A percentile compares a stretch with the other conserved stretches of the same genome.
These are phyloP conservation scores for Paedocypris micromegethes DNA, from an alignment of 2,797 vertebrate genomes.

Conservation along the genomic window DNA sequence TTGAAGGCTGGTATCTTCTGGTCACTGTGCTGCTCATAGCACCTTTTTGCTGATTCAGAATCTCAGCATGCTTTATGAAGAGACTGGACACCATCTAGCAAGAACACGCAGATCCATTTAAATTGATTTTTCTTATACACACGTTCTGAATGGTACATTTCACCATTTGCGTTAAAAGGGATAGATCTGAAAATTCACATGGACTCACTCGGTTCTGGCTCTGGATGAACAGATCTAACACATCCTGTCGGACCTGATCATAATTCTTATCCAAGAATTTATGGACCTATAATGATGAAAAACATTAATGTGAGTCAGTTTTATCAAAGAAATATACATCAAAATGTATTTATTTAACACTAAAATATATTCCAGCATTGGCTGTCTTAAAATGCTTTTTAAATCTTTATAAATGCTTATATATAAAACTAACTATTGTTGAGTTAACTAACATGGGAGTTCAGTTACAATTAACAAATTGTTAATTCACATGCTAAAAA, in stretches of 20 bases:
- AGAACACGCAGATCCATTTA: slow-evolving; percentile 23
- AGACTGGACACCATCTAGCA: slow-evolving; percentile 86
- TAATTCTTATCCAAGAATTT: slow-evolving; percentile 98
- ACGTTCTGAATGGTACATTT: slow-evolving; percentile 15
- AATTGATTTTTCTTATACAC: neutral
- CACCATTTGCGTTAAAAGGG: neutral
- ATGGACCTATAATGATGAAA: slow-evolving; percentile 72
- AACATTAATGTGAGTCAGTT: neutral
- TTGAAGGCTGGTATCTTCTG: slow-evolving; percentile 83
- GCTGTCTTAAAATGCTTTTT: too few species aligned
- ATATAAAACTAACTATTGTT: too few species aligned
- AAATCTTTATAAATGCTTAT: too few species aligned
- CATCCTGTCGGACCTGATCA: slow-evolving; percentile 90
- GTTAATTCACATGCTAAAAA: too few species aligned
- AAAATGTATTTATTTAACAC: neutral
- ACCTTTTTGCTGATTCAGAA: slow-evolving; percentile 73
- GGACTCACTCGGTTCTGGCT: slow-evolving; percentile 80
- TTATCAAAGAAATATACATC: neutral
- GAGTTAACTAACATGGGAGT: too few species aligned
- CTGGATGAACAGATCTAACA: slow-evolving; percentile 85
- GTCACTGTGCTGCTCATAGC: slow-evolving; percentile 70
- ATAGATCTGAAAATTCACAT: neutral
- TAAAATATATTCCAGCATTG: too few species aligned
- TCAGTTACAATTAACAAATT: too few species aligned
- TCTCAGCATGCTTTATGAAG: slow-evolving; percentile 82